A percentile compares a stretch with the other conserved stretches of the same genome.
phyloP scores from a whole-genome alignment of 2,888 invertebrate genomes.

The Corbicula japonica region DNA sequence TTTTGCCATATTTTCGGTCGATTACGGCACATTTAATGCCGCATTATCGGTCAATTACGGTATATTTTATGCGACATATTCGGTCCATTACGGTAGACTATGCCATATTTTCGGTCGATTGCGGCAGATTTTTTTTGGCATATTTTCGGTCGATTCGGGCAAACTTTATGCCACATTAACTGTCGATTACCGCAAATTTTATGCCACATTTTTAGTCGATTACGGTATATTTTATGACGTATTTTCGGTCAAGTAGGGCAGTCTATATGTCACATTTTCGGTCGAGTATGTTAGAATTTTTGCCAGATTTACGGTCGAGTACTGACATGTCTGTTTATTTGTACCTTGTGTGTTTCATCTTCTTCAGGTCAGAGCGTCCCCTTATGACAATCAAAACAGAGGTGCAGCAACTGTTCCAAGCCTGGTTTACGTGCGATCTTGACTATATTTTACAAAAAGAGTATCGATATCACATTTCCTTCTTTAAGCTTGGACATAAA shows the following conservation, averaged over 20 bases:
- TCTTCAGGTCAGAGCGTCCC: conserved; percentile 24
- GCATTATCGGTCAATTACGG: too few relatives aligned
- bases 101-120: too few relatives aligned
- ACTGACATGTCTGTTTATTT: neutral
- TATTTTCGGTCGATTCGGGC: too few relatives aligned
- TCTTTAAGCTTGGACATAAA: conserved; percentile 40
- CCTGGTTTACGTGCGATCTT: conserved; percentile 47
- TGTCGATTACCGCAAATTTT: neutral
- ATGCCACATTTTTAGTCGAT: neutral
- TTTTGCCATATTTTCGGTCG: too few relatives aligned
- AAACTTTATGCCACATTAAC: neutral
- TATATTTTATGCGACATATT: too few relatives aligned
- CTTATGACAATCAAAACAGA: conserved; percentile 14
- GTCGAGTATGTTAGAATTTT: neutral
- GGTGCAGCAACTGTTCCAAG: conserved; percentile 13
- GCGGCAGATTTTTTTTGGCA: too few relatives aligned
- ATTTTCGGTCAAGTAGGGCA: too few relatives aligned
- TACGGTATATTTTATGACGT: neutral
- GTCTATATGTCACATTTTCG: too few relatives aligned
- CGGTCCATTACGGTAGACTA: too few relatives aligned
- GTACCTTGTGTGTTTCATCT: neutral
- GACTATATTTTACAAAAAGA: conserved; percentile 24
- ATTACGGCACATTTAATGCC: too few relatives aligned
- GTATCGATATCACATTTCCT: conserved; percentile 11
- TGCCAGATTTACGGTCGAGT: neutral